Evolutionary conservation across 2,113 vertebrate genomes (phyloP).

Genomic region (Perca schrenkii): DNA sequence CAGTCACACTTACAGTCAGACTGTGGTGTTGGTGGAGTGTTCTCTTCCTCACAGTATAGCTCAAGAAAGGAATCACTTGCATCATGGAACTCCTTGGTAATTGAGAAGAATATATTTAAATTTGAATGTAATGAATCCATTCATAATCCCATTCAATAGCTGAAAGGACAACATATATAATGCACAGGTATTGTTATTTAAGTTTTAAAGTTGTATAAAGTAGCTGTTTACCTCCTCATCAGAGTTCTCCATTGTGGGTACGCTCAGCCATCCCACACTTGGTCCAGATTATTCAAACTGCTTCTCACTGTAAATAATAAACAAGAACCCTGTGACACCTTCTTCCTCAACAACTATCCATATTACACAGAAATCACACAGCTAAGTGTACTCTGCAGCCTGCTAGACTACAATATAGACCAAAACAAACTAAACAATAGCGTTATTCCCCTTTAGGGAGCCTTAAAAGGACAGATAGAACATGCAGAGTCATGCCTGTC

Average conservation of each 20-base stretch:
- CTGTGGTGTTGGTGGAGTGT: neutral
- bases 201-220: neutral
- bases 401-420: neutral
- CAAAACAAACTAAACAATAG: neutral
- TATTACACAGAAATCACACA: neutral
- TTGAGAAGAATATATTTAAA: neutral
- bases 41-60: no score
- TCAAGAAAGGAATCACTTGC: neutral
- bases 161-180: neutral
- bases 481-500: neutral
- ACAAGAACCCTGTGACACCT: neutral
- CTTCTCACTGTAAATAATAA: slow-evolving; percentile 3
- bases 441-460: no score
- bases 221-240: neutral
- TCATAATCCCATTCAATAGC: neutral
- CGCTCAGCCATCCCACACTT: neutral
- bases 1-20: slow-evolving; percentile 17
- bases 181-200: neutral
- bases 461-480: neutral
- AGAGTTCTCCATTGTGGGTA: neutral
- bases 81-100: slow-evolving; percentile 17
- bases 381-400: neutral
- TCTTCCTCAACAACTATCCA: neutral
- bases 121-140: neutral
- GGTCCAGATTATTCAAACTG: slow-evolving; percentile 9